Base-by-base conservation (phyloP, 2,797 vertebrate genomes). In the Anas bernieri region DNA sequence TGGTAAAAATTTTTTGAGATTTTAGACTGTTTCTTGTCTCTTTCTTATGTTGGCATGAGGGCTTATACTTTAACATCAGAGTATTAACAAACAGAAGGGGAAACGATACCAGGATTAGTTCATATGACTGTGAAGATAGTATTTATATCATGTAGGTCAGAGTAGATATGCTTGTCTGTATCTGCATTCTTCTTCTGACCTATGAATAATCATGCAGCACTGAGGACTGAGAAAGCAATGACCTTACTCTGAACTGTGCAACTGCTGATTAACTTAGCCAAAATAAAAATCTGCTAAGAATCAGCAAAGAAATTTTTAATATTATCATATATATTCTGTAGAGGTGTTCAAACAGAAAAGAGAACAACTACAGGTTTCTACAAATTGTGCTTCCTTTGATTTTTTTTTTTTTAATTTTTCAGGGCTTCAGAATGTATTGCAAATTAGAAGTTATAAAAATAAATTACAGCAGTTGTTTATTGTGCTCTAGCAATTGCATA, bases 61-160 rank as follows among this genome's bases (percentile, higher is more conserved):
- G 12, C 21, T 18, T 7, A 6, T 39, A 21, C 30, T 56, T 91
- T 54, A 39, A 35, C 7, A 79, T 7, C 5, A 52, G 21, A 35
- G 55, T 48, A 43, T 3, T 12, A 70, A 20, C 12, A 30, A 63
- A 18, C 12, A n/a, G 61, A 66, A 58, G 5, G 25, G 8, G 35
- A 59, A 26, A 11, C 12, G 23, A 69, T 70, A 43, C 0, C 3
- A 6, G 26, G 9, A 35, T 4, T 21, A 9, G n/a, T 39, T 43
- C 14, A 66, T 77, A 11, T 0, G 8, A 7, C 26, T 23, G 7
- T n/a, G n/a, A 54, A 61, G 31, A 2, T 9, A 13, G 3, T 17
- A 7, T 31, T 64, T 45, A 4, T 7, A 28, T 1, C 5, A 8
- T 22, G 33, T 5, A 7, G 14, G 31, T 13, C 17, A 39, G 41